Evolutionary conservation across 2,797 vertebrate species (phyloP).

Genomic region (Pangasius krempfi): DNA sequence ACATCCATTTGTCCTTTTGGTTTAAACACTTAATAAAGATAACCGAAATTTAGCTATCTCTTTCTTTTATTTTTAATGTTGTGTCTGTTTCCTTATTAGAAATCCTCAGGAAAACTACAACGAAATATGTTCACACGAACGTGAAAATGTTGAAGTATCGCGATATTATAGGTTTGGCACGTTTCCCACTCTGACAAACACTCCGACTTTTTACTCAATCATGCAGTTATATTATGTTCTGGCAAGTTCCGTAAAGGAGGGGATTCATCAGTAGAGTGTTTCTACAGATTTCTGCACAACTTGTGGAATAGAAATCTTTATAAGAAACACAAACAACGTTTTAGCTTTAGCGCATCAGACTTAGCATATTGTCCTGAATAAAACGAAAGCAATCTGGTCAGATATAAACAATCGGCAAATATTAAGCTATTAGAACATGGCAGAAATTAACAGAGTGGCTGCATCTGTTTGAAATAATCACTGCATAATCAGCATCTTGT

Average conservation of each 20-base stretch:
- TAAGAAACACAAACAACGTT: too few species aligned
- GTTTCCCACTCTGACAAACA: neutral
- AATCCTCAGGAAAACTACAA: neutral
- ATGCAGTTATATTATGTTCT: neutral
- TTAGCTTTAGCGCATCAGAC: neutral
- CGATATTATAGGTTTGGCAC: neutral
- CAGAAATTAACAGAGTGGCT: neutral
- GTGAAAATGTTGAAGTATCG: neutral
- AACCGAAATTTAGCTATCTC: neutral
- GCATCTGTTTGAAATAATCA: neutral
- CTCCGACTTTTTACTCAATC: neutral
- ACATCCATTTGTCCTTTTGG: neutral
- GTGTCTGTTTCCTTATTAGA: neutral
- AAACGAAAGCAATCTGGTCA: neutral
- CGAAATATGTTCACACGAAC: neutral
- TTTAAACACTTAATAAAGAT: neutral
- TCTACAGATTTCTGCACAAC: neutral
- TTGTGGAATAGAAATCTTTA: neutral
- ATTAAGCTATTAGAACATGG: neutral
- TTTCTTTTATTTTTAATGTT: neutral
- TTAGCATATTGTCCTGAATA: neutral
- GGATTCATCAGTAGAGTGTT: neutral
- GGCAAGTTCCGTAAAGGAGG: neutral
- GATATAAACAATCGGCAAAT: neutral
- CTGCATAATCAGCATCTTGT: too few species aligned